Conservation (phyloP, 1,140 invertebrate species). For the Drosophila kurseongensis region DNA sequence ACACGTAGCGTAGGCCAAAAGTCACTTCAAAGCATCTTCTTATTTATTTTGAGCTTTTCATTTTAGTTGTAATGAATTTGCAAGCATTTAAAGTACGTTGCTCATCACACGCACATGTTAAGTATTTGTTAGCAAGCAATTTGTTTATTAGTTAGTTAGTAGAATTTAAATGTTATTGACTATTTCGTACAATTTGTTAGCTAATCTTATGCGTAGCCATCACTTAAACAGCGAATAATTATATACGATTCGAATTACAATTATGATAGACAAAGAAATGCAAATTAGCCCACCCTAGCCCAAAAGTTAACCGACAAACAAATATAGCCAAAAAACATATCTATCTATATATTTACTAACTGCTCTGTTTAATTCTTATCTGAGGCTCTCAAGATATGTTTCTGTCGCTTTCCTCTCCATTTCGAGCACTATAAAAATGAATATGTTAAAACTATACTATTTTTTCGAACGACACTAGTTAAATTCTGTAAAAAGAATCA, state of each 20-base stretch:
- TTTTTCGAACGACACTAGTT: slow-evolving; percentile 42
- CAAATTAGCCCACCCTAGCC: slow-evolving; percentile 61
- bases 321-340: slow-evolving; percentile 18
- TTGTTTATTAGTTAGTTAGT: slow-evolving; percentile 63
- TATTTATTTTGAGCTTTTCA: slow-evolving; percentile 71
- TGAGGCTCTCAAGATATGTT: slow-evolving; percentile 9
- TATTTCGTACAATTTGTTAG: slow-evolving; percentile 66
- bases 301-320: slow-evolving; percentile 36
- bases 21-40: slow-evolving; percentile 62
- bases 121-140: slow-evolving; percentile 46
- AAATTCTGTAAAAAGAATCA: slow-evolving; percentile 49
- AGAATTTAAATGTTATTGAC: slow-evolving; percentile 57
- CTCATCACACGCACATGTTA: slow-evolving; percentile 52
- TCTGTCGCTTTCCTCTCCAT: neutral
- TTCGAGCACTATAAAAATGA: slow-evolving; percentile 7
- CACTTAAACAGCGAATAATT: slow-evolving; percentile 80
- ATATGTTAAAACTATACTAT: slow-evolving; percentile 6
- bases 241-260: slow-evolving; percentile 53
- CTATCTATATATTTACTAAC: slow-evolving; percentile 8
- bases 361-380: slow-evolving; percentile 4
- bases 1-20: slow-evolving; percentile 48
- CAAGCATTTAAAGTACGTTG: slow-evolving; percentile 73
- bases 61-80: slow-evolving; percentile 66
- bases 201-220: slow-evolving; percentile 52
- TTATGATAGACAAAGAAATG: slow-evolving; percentile 53